Conservation (phyloP, 2,888 invertebrate species). For the Cheilosia variabilis region DNA sequence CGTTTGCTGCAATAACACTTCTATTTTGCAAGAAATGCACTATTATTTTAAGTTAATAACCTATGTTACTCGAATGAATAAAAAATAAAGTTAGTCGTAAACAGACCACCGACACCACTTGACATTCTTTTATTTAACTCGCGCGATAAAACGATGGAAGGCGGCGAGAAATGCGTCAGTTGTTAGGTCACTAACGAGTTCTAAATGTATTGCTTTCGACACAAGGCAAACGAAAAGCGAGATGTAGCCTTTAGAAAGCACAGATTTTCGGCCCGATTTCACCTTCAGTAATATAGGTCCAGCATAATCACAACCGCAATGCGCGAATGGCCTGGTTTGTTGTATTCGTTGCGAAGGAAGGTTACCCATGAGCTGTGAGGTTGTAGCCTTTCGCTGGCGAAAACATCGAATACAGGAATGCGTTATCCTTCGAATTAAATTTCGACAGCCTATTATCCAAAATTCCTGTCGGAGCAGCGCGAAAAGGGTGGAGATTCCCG, state of each 20-base stretch:
- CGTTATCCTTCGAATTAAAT: neutral
- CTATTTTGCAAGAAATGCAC: too few relatives aligned
- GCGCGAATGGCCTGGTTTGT: neutral
- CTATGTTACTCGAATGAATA: too few relatives aligned
- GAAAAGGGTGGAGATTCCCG: slow-evolving; percentile 1
- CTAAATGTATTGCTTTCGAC: slow-evolving; percentile 8
- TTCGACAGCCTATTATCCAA: slow-evolving; percentile 1
- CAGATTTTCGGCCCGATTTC: slow-evolving; percentile 4
- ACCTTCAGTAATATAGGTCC: neutral
- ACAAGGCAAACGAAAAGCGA: slow-evolving; percentile 4
- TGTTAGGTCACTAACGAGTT: neutral
- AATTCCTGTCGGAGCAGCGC: neutral
- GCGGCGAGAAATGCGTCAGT: neutral
- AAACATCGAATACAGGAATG: neutral
- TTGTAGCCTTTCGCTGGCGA: slow-evolving; percentile 1
- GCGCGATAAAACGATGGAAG: neutral
- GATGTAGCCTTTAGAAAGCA: neutral
- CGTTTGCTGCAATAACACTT: too few relatives aligned
- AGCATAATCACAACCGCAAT: slow-evolving; percentile 1
- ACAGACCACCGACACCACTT: too few relatives aligned
- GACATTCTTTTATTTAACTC: too few relatives aligned
- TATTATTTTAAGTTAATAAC: too few relatives aligned
- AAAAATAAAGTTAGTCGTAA: too few relatives aligned
- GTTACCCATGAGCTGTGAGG: neutral
- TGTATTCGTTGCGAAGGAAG: slow-evolving; percentile 2